Conservation (phyloP, 1,140 invertebrate species). For the Arion vulgaris region DNA sequence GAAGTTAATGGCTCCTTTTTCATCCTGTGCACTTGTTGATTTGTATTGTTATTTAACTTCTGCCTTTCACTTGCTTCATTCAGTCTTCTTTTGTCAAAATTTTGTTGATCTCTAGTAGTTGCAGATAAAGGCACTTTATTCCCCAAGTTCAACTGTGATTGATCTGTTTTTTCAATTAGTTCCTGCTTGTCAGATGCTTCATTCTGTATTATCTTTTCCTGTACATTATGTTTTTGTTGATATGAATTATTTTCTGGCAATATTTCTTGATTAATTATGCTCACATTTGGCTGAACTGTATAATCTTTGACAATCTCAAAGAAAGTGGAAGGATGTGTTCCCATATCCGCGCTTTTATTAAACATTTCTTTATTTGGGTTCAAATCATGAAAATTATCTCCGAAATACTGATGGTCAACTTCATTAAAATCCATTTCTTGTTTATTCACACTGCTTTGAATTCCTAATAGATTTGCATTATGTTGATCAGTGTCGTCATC, state of each 20-base stretch:
- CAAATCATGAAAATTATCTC: background rate
- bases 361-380: background rate
- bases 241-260: background rate
- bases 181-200: background rate
- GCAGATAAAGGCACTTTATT: background rate
- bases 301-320: background rate
- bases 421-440: slow-evolving; percentile 11
- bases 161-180: background rate
- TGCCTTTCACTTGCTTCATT: background rate
- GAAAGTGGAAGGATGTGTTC: background rate
- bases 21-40: background rate
- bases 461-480: background rate
- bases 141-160: background rate
- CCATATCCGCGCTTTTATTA: background rate
- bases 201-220: background rate
- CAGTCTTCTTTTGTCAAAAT: background rate
- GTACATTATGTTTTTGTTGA: background rate
- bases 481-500: background rate
- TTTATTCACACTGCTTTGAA: background rate
- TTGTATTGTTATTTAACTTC: background rate
- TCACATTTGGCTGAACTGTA: background rate
- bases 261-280: background rate
- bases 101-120: background rate
- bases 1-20: background rate
- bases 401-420: slow-evolving; percentile 30